phyloP scores from a whole-genome alignment of 2,888 invertebrate species.

The Drosophila anomalata region DNA sequence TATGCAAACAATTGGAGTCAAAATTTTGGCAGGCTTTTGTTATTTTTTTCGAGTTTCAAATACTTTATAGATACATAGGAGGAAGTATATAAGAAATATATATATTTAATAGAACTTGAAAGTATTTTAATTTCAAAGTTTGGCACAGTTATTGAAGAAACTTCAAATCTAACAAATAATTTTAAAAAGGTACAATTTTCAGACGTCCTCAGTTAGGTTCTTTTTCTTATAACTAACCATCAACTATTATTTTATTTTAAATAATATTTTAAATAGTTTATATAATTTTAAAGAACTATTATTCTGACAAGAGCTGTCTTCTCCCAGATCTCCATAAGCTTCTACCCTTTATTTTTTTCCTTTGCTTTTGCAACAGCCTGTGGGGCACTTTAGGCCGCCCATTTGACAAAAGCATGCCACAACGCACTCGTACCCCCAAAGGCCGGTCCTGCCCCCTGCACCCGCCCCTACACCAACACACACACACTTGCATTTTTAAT shows the following conservation, averaged over 20 bases:
- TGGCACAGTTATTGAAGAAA: no score
- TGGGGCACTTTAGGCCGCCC: slow-evolving; percentile 74
- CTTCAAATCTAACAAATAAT: no score
- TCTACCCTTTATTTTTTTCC: slow-evolving; percentile 22
- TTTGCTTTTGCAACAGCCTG: slow-evolving; percentile 62
- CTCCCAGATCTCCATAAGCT: slow-evolving; percentile 10
- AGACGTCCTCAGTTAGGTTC: no score
- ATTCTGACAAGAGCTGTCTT: background rate
- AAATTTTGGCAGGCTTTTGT: background rate
- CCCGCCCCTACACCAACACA: slow-evolving; percentile 2
- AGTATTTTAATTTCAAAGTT: no score
- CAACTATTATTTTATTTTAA: no score
- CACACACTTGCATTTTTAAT: slow-evolving; percentile 70
- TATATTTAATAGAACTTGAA: no score
- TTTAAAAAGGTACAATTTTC: no score
- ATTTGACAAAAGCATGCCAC: slow-evolving; percentile 72
- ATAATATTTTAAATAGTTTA: no score
- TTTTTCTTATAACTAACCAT: no score
- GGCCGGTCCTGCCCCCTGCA: background rate
- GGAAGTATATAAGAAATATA: no score
- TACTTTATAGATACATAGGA: no score
- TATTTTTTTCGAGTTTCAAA: no score
- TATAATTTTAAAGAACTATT: slow-evolving; percentile 8
- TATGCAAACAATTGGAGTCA: background rate
- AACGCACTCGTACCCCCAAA: slow-evolving; percentile 38